A percentile compares a stretch with the other conserved stretches of the same genome.
Evolutionary conservation across 2,888 invertebrate species (phyloP).

Genomic region (Heliconius charithonia): DNA sequence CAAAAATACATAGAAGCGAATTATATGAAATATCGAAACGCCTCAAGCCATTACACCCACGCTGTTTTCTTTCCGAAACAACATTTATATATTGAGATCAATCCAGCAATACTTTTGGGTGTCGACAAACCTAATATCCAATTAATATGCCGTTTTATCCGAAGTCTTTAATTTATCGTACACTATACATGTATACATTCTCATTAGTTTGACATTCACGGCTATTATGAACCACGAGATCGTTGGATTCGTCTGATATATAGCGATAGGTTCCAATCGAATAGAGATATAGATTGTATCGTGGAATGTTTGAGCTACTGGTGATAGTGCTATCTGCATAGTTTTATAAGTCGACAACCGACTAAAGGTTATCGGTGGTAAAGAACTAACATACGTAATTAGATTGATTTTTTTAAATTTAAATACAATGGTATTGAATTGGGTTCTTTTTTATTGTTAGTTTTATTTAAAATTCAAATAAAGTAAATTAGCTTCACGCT

Average conservation of each 20-base stretch:
- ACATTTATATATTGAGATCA: conserved; percentile 34
- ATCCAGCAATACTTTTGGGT: conserved; percentile 52
- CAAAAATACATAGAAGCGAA: conserved; percentile 3
- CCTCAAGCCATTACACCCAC: conserved; percentile 37
- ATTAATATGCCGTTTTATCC: conserved; percentile 80
- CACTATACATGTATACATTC: conserved; percentile 75
- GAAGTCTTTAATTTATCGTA: conserved; percentile 76
- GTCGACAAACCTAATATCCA: conserved; percentile 78
- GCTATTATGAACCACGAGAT: conserved; percentile 75
- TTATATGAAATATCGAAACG: conserved; percentile 18
- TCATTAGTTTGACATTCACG: conserved; percentile 80
- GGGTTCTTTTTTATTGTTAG: not conserved
- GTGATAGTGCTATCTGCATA: conserved; percentile 28
- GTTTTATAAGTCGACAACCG: conserved; percentile 5
- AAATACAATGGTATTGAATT: not conserved
- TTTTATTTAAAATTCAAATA: no score
- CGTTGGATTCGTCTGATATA: conserved; percentile 77
- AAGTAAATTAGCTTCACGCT: no score
- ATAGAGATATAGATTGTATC: conserved; percentile 70
- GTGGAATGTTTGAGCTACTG: conserved; percentile 40
- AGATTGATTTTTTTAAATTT: not conserved
- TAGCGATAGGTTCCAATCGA: conserved; percentile 66
- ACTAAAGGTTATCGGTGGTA: conserved; percentile 18
- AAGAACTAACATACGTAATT: not conserved
- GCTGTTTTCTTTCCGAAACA: conserved; percentile 38